Evolutionary conservation across 2,797 vertebrate genomes (phyloP), one percentile per base, ranked within the genome.

Genomic region (Oreonectes daqikongensis): DNA sequence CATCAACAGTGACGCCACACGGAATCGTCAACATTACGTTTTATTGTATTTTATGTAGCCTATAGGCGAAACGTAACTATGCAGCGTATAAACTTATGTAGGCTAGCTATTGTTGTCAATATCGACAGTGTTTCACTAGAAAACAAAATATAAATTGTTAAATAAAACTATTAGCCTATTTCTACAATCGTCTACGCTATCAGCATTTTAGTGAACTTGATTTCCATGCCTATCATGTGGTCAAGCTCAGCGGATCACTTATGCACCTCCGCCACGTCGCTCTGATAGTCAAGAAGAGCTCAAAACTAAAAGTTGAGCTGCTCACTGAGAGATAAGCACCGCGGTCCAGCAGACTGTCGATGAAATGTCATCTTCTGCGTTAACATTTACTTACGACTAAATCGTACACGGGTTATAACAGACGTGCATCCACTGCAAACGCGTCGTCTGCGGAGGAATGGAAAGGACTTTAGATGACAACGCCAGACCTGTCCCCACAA

Each of bases 241-340:
- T 32, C 24, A 35, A 30, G 55, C 24, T 65, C 30, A 26, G 30
- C 6, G 28, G 44, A 52, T 40, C 60, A 11, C 48, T 57, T 17
- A 17, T 20, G 48, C 35, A 30, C 55, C 17, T 40, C 32, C 42
- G 32, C 42, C 32, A 65, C 60, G 35, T 38, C n/a, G n/a, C n/a
- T n/a, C n/a, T n/a, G n/a, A n/a, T n/a, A n/a, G n/a, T n/a, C n/a
- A 35, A n/a, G 48, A 75, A n/a, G 35, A 32, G 52, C 64, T 46
- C 40, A 18, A 75, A 44, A 75, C 50, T 75, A 57, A 76, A 77
- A 77, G 75, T 77, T 69, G 66, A 50, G 52, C 38, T 24, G 12
- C 24, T 65, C 48, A 15, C 72, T 53, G 46, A 53, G 38, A 11
- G 24, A 71, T 12, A 40, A 59, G 48, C 35, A 30, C 8, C 18